These are phyloP conservation scores for Clarias magur DNA, from an alignment of 2,113 vertebrate species.

Conservation along the genomic window DNA sequence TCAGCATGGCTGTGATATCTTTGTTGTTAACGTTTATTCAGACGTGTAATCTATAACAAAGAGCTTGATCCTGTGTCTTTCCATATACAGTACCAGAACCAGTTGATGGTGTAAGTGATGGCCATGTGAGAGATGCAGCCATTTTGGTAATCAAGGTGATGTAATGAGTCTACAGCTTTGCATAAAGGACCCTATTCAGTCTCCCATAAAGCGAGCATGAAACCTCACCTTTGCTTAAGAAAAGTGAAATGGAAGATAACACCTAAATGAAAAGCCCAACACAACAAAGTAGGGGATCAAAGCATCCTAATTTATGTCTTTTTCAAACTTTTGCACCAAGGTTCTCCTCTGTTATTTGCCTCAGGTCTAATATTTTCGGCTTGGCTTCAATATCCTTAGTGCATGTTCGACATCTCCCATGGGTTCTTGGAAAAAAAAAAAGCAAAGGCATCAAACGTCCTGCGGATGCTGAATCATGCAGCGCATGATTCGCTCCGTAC, in stretches of 20 bases:
- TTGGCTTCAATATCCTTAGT: neutral
- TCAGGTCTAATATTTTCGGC: conserved; percentile 10
- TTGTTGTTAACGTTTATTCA: neutral
- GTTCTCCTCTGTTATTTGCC: neutral
- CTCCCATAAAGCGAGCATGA: neutral
- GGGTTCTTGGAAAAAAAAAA: conserved; percentile 17
- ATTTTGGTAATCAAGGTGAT: neutral
- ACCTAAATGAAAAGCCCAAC: neutral
- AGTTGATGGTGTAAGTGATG: neutral
- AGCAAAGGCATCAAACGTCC: conserved; percentile 29
- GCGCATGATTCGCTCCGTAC: neutral
- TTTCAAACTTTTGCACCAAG: neutral
- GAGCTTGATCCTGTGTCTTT: neutral
- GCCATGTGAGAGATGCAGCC: neutral
- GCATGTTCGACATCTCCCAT: neutral
- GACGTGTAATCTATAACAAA: neutral
- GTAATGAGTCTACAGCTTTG: neutral
- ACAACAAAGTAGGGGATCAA: neutral
- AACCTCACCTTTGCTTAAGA: neutral
- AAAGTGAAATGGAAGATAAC: neutral
- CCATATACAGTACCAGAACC: neutral
- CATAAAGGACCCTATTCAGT: neutral
- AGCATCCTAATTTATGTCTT: neutral
- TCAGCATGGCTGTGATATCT: no score
- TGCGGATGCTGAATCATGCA: conserved; percentile 31